Evolutionary conservation across 2,888 invertebrate genomes (phyloP).

Genomic region (Hermaeophaga mercurialis): DNA sequence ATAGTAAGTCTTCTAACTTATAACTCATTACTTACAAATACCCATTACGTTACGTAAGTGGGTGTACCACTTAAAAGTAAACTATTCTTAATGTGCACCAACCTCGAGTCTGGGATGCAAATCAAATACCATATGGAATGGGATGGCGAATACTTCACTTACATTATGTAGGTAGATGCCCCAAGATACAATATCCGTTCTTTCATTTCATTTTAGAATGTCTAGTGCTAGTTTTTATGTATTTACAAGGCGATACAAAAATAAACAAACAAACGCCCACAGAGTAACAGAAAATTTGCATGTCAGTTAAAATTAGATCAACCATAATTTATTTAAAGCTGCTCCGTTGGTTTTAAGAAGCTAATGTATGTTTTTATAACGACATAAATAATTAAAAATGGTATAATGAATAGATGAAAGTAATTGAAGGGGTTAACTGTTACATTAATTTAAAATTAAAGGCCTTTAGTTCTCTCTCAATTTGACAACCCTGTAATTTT

Average conservation of each 20-base stretch:
- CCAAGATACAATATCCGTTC: constrained; percentile 22
- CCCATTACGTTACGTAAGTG: constrained; percentile 22
- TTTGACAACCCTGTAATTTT: neutral
- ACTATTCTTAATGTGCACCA: constrained; percentile 31
- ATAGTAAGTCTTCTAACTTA: too few species aligned
- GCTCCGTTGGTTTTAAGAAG: too few species aligned
- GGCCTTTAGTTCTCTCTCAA: too few species aligned
- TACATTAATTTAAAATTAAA: too few species aligned
- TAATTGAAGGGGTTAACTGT: too few species aligned
- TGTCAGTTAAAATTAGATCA: too few species aligned
- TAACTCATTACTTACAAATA: too few species aligned
- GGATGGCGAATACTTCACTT: constrained; percentile 7
- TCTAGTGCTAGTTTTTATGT: neutral
- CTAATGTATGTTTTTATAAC: too few species aligned
- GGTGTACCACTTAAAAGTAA: constrained; percentile 33
- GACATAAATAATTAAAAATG: too few species aligned
- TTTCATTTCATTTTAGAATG: constrained; percentile 9
- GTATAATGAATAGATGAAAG: too few species aligned
- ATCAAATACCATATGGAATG: constrained; percentile 20
- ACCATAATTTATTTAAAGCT: too few species aligned
- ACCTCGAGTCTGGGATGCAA: constrained; percentile 22
- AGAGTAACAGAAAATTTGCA: too few species aligned
- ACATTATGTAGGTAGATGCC: constrained; percentile 23
- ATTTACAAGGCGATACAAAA: constrained; percentile 9
- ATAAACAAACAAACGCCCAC: constrained; percentile 11